Evolutionary conservation across 2,113 vertebrate species (phyloP), one percentile per base, ranked within the genome.

Genomic region (Hydrolagus affinis): DNA sequence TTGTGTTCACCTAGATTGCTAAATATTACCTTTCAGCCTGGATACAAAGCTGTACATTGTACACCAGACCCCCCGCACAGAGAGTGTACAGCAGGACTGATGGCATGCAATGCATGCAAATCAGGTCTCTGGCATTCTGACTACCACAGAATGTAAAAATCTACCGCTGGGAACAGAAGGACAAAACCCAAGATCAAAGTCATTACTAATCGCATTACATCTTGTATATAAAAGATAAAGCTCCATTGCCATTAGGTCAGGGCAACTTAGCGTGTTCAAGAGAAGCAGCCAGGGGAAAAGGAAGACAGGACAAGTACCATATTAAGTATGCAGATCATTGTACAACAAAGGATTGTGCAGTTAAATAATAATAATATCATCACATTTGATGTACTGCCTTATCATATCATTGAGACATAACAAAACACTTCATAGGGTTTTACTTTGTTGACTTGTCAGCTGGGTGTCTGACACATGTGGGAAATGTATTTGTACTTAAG

Each of bases 61-160:
- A 64, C 62, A 83, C 30, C 9, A 8, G 62, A 68, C 78, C 62
- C 62, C 60, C 78, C 66, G 60, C 66, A 32, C 21, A 32, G 78
- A 19, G 60, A 83, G 66, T 83, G 66, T 83, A 21, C 78, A 32
- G 60, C 28, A 1, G 17, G 30, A 19, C 60, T 83, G 78, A 68
- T 83, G 64, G 60, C 25, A 83, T 83, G 78, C 78, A 83, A 83
- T 83, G 60, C 25, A 83, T 83, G 78, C 78, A 83, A 83, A 83
- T 83, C 78, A 83, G 62, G 66, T 83, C 30, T 60, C 78, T 83
- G 62, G 62, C 64, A 83, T 32, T 8, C 78, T 32, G 78, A 32
- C 60, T 68, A 8, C 25, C 8, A 68, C 0, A 17, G 78, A 32
- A 83, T 83, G 78, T 17, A 28, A 68, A 68, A 83, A 83, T 66